A percentile compares a stretch with the other conserved stretches of the same genome.
phyloP scores from a whole-genome alignment of 2,797 vertebrate species.

The Atherinosoma microstoma region DNA sequence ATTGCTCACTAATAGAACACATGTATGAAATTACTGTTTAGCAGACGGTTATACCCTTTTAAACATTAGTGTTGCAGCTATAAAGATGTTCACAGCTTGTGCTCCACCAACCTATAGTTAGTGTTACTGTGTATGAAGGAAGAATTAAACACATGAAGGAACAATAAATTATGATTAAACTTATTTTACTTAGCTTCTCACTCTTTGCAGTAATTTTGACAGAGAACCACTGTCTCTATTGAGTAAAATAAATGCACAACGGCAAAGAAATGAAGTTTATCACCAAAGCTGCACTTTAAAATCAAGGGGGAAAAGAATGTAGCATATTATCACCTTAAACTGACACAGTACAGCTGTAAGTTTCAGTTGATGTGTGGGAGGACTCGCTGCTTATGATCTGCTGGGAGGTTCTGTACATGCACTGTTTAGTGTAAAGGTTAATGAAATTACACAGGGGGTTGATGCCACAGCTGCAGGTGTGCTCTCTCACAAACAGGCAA shows the following conservation, averaged over 20 bases:
- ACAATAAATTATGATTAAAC: not conserved
- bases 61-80: no score
- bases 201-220: conserved; percentile 2
- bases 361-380: conserved; percentile 66
- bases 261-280: conserved; percentile 29
- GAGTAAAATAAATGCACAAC: conserved; percentile 8
- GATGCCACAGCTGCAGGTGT: conserved; percentile 58
- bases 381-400: conserved; percentile 50
- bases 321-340: conserved; percentile 37
- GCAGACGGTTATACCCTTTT: not conserved
- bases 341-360: conserved; percentile 47
- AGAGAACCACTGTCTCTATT: not conserved
- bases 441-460: conserved; percentile 72
- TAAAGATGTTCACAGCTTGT: no score
- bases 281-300: conserved; percentile 1
- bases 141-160: not conserved
- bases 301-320: conserved; percentile 20
- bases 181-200: not conserved
- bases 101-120: no score
- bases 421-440: conserved; percentile 74
- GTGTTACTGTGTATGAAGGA: not conserved
- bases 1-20: not conserved
- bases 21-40: not conserved
- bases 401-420: conserved; percentile 69
- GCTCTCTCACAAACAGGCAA: conserved; percentile 35